Base-by-base conservation (phyloP, 1,140 invertebrate species). In the Centruroides vittatus region DNA sequence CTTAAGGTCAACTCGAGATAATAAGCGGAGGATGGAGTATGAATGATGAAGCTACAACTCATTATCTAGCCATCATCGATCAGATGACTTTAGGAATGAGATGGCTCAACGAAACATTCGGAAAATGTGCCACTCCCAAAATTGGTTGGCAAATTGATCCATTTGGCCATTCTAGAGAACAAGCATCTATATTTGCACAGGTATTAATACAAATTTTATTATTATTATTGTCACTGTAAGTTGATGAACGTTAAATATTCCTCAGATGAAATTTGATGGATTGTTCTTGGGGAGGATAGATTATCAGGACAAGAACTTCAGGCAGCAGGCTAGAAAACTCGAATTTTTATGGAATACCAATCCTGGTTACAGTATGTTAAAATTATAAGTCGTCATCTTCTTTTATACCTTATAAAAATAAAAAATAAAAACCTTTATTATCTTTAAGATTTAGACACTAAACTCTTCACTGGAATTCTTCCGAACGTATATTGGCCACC, bases 1-100 rank as follows among this genome's bases (percentile, higher is more conserved):
- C 61, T 70, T 48, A 48, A 73, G 92, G 90, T 5, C 82, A 86
- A 64, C 74, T 98, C 35, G 89, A 96, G 77, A 89, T 98, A 64
- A 87, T 86, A 7, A 83, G 84, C 4, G 90, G 79, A 63, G 90
- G 83, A 0, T 93, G 89, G 88, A 85, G 82, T 60, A 93, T 94
- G 89, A 93, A 96, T 73, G 94, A 98, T 70, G 94, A 98, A 71
- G 93, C 92, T 0, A 78, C 82, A 0, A 83, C 88, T 1, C 89
- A 98, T 71, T 99, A 98, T 73, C 87, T 89, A 64, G 89, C 88
- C 53, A 85, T 92, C 10, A 85, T 99, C 41, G 93, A 98, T 75
- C 93, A 98, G 73, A 93, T 93, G 70, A 78, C 79, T 12, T 66
- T 80, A 0, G 82, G 82, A 35, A 71, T 81, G 58, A 69, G 77